These are phyloP conservation scores for Orientallactaga sibirica DNA, from an alignment of 2,797 vertebrate species.

Conservation along the genomic window DNA sequence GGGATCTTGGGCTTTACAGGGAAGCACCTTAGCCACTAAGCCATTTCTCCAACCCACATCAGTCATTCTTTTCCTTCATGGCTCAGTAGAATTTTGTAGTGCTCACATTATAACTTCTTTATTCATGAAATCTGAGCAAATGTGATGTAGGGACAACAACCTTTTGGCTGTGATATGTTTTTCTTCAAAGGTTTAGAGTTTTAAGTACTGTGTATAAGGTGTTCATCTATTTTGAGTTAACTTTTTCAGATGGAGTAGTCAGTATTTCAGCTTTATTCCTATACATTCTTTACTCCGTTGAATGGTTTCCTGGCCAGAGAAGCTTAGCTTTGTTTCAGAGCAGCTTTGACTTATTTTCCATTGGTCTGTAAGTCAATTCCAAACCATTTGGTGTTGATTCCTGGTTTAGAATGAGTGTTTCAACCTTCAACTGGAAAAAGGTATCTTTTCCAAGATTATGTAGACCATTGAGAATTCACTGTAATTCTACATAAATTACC, in stretches of 20 bases:
- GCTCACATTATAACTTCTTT: neutral
- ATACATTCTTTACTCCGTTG: neutral
- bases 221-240: neutral
- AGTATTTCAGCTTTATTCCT: neutral
- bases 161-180: neutral
- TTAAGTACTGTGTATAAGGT: neutral
- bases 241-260: neutral
- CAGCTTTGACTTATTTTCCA: neutral
- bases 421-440: neutral
- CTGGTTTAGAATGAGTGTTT: neutral
- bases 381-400: neutral
- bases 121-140: no score
- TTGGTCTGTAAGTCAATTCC: neutral
- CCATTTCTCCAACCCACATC: no score
- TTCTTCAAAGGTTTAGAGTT: neutral
- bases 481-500: neutral
- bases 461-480: neutral
- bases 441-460: neutral
- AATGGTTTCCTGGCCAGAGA: no score
- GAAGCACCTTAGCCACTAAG: no score
- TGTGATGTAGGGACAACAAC: no score
- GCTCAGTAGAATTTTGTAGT: neutral
- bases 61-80: no score
- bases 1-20: no score
- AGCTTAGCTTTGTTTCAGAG: neutral